Base-by-base conservation (phyloP, 2,113 vertebrate species). In the Buteo buteo region DNA sequence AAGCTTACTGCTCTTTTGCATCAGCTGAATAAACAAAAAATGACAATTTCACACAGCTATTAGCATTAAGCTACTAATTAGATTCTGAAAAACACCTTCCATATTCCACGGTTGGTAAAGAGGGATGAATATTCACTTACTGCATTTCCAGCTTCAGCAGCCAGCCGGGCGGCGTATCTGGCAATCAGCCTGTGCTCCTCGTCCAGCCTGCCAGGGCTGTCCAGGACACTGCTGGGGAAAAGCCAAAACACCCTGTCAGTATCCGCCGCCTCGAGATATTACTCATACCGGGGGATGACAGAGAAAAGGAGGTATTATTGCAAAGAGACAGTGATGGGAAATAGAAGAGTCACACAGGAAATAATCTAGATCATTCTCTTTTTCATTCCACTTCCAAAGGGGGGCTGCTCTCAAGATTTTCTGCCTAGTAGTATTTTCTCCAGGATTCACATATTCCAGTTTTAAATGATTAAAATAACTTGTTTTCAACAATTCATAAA, bases 151-250 rank as follows among this genome's bases (percentile, higher is more conserved):
- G 99, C 99, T 96, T 99, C 99, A 13, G 99, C 99, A 17, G 99
- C 99, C 96, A 99, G 96, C 24, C 99, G 98, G 12, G 99, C 99
- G 16, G 99, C 99, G 38, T 99, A 99, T 54, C 99, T 97, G 71
- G 99, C 99, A 38, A 99, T 99, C 59, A 99, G 98, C 40, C 99
- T 97, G 86, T 99, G 99, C 93, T 99, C 99, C 96, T 99, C 99
- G 12, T 99, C 99, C 88, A 99, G 98, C 55, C 99, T 95, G 86
- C 99, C 98, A 3, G 99, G 99, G 97, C 99, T 99, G 95, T 99
- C 99, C 97, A 99, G 98, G 92, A 98, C 98, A 36, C 99, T 99
- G 98, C 18, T 42, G 86, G 77, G 85, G 96, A 64, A 89, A 85
- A 93, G 72, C 49, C 92, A 90, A 72, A 36, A 96, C n/a, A 70